A percentile compares a stretch with the other conserved stretches of the same genome.
These are phyloP conservation scores for Dioctria rufipes DNA, from an alignment of 2,888 invertebrate species.

Conservation along the genomic window DNA sequence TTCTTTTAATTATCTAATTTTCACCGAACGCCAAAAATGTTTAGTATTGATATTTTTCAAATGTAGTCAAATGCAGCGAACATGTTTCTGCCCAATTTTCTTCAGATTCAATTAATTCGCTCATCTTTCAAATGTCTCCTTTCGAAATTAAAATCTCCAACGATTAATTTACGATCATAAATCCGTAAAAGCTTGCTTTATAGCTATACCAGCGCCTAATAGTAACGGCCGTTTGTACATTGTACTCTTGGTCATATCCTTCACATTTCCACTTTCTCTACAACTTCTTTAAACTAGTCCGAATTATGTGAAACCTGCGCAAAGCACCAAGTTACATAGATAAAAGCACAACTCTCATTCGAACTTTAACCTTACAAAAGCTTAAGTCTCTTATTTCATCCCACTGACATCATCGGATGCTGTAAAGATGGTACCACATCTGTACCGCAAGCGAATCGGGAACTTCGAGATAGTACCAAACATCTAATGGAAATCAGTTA, in stretches of 20 bases:
- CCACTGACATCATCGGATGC: slow-evolving; percentile 46
- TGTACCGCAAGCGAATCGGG: slow-evolving; percentile 46
- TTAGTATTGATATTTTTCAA: too few relatives aligned
- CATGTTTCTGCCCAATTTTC: too few relatives aligned
- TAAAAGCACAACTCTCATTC: slow-evolving; percentile 25
- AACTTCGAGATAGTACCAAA: slow-evolving; percentile 36
- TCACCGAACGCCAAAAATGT: too few relatives aligned
- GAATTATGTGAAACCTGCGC: slow-evolving; percentile 24
- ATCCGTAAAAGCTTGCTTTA: too few relatives aligned
- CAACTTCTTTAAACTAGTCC: slow-evolving; percentile 11
- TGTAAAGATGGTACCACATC: slow-evolving; percentile 46
- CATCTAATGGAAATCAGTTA: slow-evolving; percentile 47
- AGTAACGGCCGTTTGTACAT: slow-evolving; percentile 29
- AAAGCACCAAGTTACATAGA: slow-evolving; percentile 1
- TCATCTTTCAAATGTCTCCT: too few relatives aligned
- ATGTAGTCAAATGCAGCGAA: too few relatives aligned
- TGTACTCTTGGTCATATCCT: not conserved
- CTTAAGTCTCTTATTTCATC: slow-evolving; percentile 41
- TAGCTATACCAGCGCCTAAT: slow-evolving; percentile 37
- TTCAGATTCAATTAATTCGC: too few relatives aligned
- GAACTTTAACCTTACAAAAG: slow-evolving; percentile 9
- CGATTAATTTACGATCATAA: too few relatives aligned
- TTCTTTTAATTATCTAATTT: too few relatives aligned
- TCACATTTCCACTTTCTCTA: too few relatives aligned
- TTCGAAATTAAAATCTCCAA: too few relatives aligned